Evolutionary conservation across 2,888 invertebrate species (phyloP), one percentile per base, ranked within the genome.

Genomic region (Nemotelus pantherinus): DNA sequence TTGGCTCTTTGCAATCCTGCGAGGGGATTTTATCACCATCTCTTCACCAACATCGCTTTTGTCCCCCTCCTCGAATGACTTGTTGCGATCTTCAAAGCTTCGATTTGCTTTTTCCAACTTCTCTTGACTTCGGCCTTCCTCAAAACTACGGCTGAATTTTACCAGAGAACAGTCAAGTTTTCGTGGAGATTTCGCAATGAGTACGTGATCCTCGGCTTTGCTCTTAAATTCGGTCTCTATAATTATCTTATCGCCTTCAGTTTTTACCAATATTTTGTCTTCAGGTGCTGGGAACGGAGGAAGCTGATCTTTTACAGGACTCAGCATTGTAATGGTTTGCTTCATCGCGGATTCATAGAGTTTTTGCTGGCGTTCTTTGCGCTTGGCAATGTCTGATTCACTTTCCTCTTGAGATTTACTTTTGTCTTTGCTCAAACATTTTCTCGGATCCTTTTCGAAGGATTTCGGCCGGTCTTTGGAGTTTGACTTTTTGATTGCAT

Each of bases 351-450:
- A 92, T 87, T 93, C 93, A 82, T 93, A 93, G 2, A 93, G 85
- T 89, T 92, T 91, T 84, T 93, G 93, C 82, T 93, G 93, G 80
- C 93, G 90, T 82, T 93, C 93, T 85, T 92, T 92, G 67, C 93
- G 90, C 84, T 93, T 93, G 1, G 91, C 92, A 48, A 86, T 84
- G 84, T 93, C 92, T 0, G 92, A 90, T 82, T 93, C 93, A 79
- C 91, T 92, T 80, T 93, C 93, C 83, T 93, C 93, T 84, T 92
- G 92, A 1, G 92, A 93, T 83, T 91, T 92, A 3, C 92, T 91
- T 80, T 92, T 89, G 84, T 93, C 93, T 74, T 84, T 85, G 78
- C 85, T 86, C 9, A 86, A 79, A 1, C 83, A 82, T 9, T 86
- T 84, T 7, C 79, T 86, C 83, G 25, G 87, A 86, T 81, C 91